These are phyloP conservation scores for Pipistrellus pygmaeus DNA, from an alignment of 2,797 vertebrate species.

Conservation along the genomic window DNA sequence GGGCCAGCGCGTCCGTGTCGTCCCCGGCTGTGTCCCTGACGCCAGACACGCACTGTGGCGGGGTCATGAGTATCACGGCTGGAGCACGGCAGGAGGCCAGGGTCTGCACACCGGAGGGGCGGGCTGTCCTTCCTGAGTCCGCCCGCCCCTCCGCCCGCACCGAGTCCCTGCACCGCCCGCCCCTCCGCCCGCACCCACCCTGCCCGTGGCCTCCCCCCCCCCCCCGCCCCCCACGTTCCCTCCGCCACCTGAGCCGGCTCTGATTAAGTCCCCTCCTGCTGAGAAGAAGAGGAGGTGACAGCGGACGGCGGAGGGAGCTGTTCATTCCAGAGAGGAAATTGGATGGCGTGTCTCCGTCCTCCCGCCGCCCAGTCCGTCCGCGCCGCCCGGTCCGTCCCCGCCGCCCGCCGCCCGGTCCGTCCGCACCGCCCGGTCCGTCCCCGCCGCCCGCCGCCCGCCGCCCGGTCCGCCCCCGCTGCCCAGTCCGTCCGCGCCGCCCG, in stretches of 20 bases:
- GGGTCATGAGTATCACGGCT: background rate
- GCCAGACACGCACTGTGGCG: background rate
- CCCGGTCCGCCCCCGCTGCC: no score
- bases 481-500: no score
- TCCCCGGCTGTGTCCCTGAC: accelerated
- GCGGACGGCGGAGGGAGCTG: constrained; percentile 30
- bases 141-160: background rate
- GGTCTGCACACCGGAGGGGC: background rate
- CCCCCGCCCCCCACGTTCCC: no score
- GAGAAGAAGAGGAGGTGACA: constrained; percentile 47
- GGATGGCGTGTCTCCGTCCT: background rate
- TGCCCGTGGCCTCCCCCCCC: no score
- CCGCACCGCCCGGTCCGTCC: background rate
- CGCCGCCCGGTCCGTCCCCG: background rate
- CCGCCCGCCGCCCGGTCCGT: background rate
- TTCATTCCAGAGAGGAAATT: constrained; percentile 44
- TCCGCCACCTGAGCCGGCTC: background rate
- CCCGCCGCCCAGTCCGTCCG: background rate
- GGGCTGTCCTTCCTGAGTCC: accelerated
- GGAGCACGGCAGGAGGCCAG: background rate
- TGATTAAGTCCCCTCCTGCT: background rate
- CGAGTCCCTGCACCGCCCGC: no score
- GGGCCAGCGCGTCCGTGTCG: accelerated
- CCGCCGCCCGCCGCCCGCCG: background rate
- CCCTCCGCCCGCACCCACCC: no score